Base-by-base conservation (phyloP, 2,113 vertebrate genomes). In the Cyprinus carpio region DNA sequence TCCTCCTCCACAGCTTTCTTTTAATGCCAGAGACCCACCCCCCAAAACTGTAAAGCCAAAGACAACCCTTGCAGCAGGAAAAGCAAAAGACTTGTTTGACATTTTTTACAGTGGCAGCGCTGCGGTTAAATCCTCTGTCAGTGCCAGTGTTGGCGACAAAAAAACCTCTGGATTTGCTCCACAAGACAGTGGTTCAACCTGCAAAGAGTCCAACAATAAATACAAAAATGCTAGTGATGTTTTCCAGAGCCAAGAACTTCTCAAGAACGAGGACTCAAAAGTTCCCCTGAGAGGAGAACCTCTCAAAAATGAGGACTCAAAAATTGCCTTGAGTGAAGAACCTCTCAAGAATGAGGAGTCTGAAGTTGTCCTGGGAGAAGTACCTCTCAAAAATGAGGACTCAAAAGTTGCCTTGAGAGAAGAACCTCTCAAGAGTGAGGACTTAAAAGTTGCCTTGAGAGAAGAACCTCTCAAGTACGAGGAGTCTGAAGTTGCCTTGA, bases 11-110 rank as follows among this genome's bases (percentile, higher is more conserved):
- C 94, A 96, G 69, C 85, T 93, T 67, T 58, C 81, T 87, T 56
- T 11, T 15, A 94, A 92, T 6, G 88, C 93, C 82, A 92, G 90
- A 49, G 94, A 95, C 1, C 92, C 93, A 16, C 89, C 91, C 46
- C 95, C 93, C 88, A 98, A 95, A 89, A 94, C 88, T 0, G 95
- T 96, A 49, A 99, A 97, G 85, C 93, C 95, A 0, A 98, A 96
- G 91, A 95, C 93, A 87, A 71, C 67, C n/a, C 92, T 99, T 91
- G 97, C 97, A 65, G 96, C 97, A 82, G 98, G 96, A 71, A 98
- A 97, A 90, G 97, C 97, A 76, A 95, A 98, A 92, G 96, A 98
- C 82, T 92, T 99, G 2, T 98, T 98, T 85, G 95, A 93, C 31
- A 97, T 99, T 88, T 98, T 98, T 86, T 99, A 98, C 84, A 96